A percentile compares a stretch with the other conserved stretches of the same genome.
phyloP scores from a whole-genome alignment of 1,140 invertebrate species.

The Chironomus striatipennis region DNA sequence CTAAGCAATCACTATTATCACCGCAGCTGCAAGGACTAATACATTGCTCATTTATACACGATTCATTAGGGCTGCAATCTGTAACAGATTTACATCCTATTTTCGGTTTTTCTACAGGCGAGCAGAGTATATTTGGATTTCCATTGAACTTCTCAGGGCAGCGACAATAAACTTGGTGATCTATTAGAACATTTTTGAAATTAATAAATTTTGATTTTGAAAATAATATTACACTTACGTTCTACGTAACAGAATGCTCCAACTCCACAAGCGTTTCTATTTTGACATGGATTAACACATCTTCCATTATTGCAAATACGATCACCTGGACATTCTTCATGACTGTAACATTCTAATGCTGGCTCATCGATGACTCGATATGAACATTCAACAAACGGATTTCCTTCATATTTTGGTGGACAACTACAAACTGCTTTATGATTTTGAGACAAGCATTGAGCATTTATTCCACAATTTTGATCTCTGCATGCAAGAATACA shows the following conservation, averaged over 20 bases:
- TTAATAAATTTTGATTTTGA: background rate
- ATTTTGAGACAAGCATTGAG: constrained; percentile 64
- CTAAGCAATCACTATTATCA: constrained; percentile 65
- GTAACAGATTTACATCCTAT: constrained; percentile 66
- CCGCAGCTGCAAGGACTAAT: constrained; percentile 79
- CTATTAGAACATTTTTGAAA: background rate
- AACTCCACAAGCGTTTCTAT: constrained; percentile 57
- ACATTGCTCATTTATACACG: constrained; percentile 70
- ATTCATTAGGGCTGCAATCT: constrained; percentile 68
- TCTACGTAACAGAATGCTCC: constrained; percentile 71
- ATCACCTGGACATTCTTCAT: constrained; percentile 66
- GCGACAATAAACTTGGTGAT: constrained; percentile 65
- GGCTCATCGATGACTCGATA: constrained; percentile 41
- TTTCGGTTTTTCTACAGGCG: constrained; percentile 49
- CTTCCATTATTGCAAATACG: constrained; percentile 62
- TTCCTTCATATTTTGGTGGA: constrained; percentile 67
- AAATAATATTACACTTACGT: constrained; percentile 27
- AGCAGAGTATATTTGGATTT: constrained; percentile 60
- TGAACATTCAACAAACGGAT: constrained; percentile 72
- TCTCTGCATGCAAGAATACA: constrained; percentile 70
- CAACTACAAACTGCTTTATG: constrained; percentile 73
- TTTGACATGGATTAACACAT: constrained; percentile 69
- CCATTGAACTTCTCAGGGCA: constrained; percentile 71
- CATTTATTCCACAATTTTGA: constrained; percentile 73
- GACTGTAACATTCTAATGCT: constrained; percentile 59